Evolutionary conservation across 92 coral and sea anemone genomes (phyloP), one percentile per base, ranked within the genome.

Genomic region (Epizoanthus illoricatus): DNA sequence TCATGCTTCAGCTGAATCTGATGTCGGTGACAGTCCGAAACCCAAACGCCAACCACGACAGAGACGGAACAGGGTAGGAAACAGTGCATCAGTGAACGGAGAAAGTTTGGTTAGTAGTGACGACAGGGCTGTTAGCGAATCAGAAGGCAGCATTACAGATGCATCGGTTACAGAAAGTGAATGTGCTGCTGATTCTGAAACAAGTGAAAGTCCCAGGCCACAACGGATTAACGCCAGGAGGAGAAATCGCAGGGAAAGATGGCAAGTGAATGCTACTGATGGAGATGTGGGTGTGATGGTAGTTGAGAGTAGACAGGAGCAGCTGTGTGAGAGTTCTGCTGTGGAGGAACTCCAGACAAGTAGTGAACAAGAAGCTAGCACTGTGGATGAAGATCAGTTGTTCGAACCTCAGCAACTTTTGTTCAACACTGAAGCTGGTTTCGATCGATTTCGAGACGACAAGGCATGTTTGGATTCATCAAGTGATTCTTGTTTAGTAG

Each of bases 161-260:
- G 19, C 16, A 10, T 16, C 42, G 2, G 45, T 36, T 15, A 68
- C 36, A 16, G 73, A 81, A 23, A 72, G 65, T 17, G 40, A 70
- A 5, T 15, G n/a, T 40, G 79, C 54, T 39, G 83, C 74, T 3
- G 83, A 39, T 24, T 36, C 18, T 5, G 24, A 76, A 45, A 59
- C 41, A 8, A 81, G n/a, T 21, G 43, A 39, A 54, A 61, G 72
- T 28, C 93, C 91, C 4, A 87, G 76, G 74, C 93, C 91, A 52
- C 97, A 92, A 80, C 79, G 97, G 64, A 58, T 61, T 43, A 21
- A 41, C 4, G 81, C 87, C 17, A 81, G 87, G 81, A 65, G 33
- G 20, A 90, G 91, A 73, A 85, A 83, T 4, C 40, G 43, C 65
- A 74, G 80, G 40, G 73, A 81, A 75, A 70, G 67, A 36, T 20